Base-by-base conservation (phyloP, 1,140 invertebrate genomes). In the Ostrea denselamellosa region DNA sequence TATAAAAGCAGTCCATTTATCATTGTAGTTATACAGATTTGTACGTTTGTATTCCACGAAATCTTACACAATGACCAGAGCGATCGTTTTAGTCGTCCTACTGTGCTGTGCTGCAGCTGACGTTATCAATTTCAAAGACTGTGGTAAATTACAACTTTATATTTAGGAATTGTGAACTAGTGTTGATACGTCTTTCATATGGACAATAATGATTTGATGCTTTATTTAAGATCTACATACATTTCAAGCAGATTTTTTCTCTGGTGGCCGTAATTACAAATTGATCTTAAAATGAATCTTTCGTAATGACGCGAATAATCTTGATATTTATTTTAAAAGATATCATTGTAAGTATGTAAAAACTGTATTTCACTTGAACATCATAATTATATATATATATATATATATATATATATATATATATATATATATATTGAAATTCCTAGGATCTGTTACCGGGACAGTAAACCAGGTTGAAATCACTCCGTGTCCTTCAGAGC, bases 391-490 rank as follows among this genome's bases (percentile, higher is more conserved):
- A 44, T n/a, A n/a, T n/a, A n/a, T n/a, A n/a, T n/a, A n/a, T n/a
- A n/a, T n/a, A n/a, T n/a, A n/a, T n/a, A n/a, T n/a, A n/a, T n/a
- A n/a, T n/a, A n/a, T n/a, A n/a, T n/a, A n/a, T n/a, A n/a, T n/a
- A n/a, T n/a, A n/a, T n/a, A n/a, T n/a, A n/a, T n/a, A n/a, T n/a
- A n/a, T n/a, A n/a, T n/a, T n/a, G n/a, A n/a, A 44, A 44, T 44
- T 44, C 5, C 14, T 14, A 91, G 90, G 90, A 5, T 91, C 90
- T 19, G 62, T 53, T 14, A 82, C 82, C n/a, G 90, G 90, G 8
- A 86, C 62, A 28, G 86, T 91, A 52, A 90, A 87, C 10, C 82
- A 84, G 5, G 88, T 91, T 9, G 87, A 90, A 54, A 58, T 91
- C 8, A 89, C 71, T 4, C 88, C 88, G 17, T 91, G 90, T 83